Base-by-base conservation (phyloP, 2,888 invertebrate species). In the Epirrita christyi region DNA sequence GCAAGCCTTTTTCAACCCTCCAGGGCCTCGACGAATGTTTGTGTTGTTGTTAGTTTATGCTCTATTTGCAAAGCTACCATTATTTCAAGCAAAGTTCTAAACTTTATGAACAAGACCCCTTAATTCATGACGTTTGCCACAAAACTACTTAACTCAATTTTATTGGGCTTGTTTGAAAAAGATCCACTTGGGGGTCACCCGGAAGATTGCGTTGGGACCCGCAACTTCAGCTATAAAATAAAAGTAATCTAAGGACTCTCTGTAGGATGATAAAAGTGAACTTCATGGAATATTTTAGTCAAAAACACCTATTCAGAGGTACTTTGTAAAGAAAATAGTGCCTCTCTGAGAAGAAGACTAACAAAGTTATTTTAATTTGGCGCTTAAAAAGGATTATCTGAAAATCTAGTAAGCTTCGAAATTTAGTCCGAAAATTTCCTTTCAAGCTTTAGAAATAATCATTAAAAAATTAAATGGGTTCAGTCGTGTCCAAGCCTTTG, bases 161-260 rank as follows among this genome's bases (percentile, higher is more conserved):
- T 61, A 59, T 51, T 57, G 55, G 48, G 44, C 37, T 65, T 59
- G 60, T 65, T 65, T 65, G 63, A 59, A 64, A 65, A 65, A 67
- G 59, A 66, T 63, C 58, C 63, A 53, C 63, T 63, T 52, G 57
- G 64, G 21, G 65, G 63, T 63, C 61, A 65, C 59, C 63, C 61
- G 54, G 59, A 67, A 62, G 65, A 65, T 67, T 64, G 67, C 67
- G 65, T 46, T 59, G 67, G 65, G 67, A 67, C 62, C 53, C 42
- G 21, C 49, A 67, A 67, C 60, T 67, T 64, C 52, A 50, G 53
- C 63, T 59, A 65, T 67, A 67, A 67, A 67, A 62, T 65, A 62
- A 63, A 62, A 63, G 62, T 63, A 63, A 65, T 63, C 57, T 61
- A 55, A 65, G 50, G 63, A 55, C 56, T 55, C 67, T 65, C 61